These are phyloP conservation scores for Oscarella lobularis DNA, from an alignment of 37 sponge, comb jelly and placozoan genomes.

Conservation along the genomic window DNA sequence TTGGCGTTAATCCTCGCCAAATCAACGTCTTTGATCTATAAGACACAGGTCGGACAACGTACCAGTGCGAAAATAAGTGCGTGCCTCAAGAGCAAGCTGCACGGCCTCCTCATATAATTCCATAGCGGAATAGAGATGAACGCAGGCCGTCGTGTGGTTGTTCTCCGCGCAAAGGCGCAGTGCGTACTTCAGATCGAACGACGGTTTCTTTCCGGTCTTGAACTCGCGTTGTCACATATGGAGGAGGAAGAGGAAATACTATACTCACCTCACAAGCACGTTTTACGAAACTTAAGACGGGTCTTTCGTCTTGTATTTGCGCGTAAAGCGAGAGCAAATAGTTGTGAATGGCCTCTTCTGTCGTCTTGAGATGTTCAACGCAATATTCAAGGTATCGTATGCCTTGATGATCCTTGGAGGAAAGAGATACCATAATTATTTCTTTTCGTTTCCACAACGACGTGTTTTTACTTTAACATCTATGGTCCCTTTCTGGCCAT, in stretches of 20 bases:
- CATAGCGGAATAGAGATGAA: conserved; percentile 80
- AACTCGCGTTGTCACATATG: no score
- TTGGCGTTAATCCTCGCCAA: conserved; percentile 51
- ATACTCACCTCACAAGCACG: neutral
- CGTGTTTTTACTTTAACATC: neutral
- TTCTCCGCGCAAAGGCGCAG: conserved; percentile 84
- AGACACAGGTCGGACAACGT: neutral
- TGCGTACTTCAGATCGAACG: conserved; percentile 84
- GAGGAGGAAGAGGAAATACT: no score
- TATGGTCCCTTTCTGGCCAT: conserved; percentile 9
- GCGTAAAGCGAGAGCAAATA: conserved; percentile 81
- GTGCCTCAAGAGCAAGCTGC: conserved; percentile 63
- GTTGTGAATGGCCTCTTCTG: conserved; percentile 78
- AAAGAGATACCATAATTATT: conserved; percentile 5
- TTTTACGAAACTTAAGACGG: conserved; percentile 37
- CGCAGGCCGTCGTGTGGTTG: conserved; percentile 53
- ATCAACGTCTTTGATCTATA: conserved; percentile 41
- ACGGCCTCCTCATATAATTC: conserved; percentile 83
- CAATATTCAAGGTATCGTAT: conserved; percentile 82
- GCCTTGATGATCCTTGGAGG: conserved; percentile 33
- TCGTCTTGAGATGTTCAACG: conserved; percentile 43
- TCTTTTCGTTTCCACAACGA: no score
- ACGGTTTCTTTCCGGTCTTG: no score
- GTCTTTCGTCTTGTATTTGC: conserved; percentile 35
- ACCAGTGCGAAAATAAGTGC: neutral